phyloP scores from a whole-genome alignment of 1,140 invertebrate genomes.

The Steinernema khuongi region DNA sequence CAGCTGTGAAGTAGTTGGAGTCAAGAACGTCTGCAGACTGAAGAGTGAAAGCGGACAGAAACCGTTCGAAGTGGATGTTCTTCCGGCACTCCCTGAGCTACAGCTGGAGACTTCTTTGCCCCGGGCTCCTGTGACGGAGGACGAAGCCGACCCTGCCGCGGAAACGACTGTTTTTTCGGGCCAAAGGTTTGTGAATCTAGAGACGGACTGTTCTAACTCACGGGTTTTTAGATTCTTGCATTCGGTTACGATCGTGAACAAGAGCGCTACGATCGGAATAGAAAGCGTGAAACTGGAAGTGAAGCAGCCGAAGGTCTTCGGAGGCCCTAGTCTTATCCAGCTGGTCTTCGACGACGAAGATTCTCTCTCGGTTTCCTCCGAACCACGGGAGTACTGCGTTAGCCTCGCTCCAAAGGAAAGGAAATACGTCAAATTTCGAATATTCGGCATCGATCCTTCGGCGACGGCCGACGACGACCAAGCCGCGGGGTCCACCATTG shows the following conservation, averaged over 20 bases:
- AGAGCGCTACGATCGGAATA: conserved; percentile 40
- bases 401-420: conserved; percentile 33
- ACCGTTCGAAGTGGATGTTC: conserved; percentile 44
- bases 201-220: background rate
- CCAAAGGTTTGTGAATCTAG: conserved; percentile 41
- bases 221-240: conserved; percentile 43
- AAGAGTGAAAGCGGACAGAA: conserved; percentile 20
- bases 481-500: conserved; percentile 11
- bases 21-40: conserved; percentile 50
- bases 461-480: conserved; percentile 36
- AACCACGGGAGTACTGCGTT: background rate
- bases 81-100: conserved; percentile 45
- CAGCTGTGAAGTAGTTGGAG: conserved; percentile 50
- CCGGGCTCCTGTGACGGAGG: conserved; percentile 39
- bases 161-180: conserved; percentile 54
- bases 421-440: conserved; percentile 43
- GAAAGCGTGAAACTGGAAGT: conserved; percentile 43
- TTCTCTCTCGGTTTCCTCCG: background rate
- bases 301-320: conserved; percentile 47
- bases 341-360: conserved; percentile 23
- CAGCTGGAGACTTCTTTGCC: conserved; percentile 46
- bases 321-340: conserved; percentile 25
- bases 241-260: conserved; percentile 45
- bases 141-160: conserved; percentile 37
- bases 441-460: conserved; percentile 57